These are phyloP conservation scores for Corythaixoides concolor DNA, from an alignment of 2,113 vertebrate genomes.

Conservation along the genomic window DNA sequence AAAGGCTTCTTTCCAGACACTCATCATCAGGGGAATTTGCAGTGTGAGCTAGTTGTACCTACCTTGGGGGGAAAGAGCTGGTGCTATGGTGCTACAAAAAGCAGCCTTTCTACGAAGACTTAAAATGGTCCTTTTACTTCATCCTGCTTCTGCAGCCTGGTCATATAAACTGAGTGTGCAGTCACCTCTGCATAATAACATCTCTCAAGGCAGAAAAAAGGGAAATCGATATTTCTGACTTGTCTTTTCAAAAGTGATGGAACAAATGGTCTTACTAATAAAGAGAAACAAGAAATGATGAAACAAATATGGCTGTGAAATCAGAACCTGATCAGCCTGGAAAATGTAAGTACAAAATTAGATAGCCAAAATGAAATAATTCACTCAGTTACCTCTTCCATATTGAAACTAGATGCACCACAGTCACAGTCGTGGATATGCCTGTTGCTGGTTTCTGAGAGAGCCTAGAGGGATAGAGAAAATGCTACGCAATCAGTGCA, in stretches of 20 bases:
- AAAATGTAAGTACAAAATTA: background rate
- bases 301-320: background rate
- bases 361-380: background rate
- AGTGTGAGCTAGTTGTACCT: background rate
- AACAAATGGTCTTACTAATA: background rate
- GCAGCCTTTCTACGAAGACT: background rate
- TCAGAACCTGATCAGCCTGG: background rate
- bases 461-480: background rate
- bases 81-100: background rate
- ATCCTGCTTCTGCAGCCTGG: background rate
- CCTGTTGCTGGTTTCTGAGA: background rate
- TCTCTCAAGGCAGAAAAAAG: background rate
- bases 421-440: background rate
- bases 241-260: background rate
- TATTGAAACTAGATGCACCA: background rate
- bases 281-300: background rate
- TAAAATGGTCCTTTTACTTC: background rate
- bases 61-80: background rate
- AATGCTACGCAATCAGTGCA: background rate
- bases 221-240: background rate
- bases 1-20: background rate
- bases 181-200: background rate
- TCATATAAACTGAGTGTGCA: background rate
- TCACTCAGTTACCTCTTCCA: background rate
- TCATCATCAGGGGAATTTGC: fast-evolving